Evolutionary conservation across 2,888 invertebrate species (phyloP), one percentile per base, ranked within the genome.

Genomic region (Cephus rjabovi): DNA sequence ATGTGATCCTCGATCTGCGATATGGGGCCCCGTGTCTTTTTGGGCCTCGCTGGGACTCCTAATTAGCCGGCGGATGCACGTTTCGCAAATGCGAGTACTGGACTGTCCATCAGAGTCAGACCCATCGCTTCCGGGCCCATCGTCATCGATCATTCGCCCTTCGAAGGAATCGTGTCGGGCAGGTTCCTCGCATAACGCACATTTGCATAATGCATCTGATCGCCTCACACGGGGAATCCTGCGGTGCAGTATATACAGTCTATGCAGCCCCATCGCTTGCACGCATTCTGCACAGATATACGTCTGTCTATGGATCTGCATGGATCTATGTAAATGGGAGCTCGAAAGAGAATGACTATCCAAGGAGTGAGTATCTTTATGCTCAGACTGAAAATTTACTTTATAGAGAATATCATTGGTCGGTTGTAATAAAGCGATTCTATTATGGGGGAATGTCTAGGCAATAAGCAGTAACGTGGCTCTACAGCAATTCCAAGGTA

Each of bases 401-500:
- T 56, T 40, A 80, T 77, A 31, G 33, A 69, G 69, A 77, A 77
- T 78, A 75, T 80, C 81, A 80, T 84, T 81, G 75, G 35, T 73
- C 31, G 30, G 77, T 70, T 71, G 56, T 79, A 83, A 83, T 82
- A 82, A 83, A 83, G 81, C 82, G 81, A 81, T 86, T 83, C 81
- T 78, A 82, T 83, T 83, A 82, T 79, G 56, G 75, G 35, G 76
- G 79, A 84, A 84, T 80, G 76, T 75, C 80, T 78, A 78, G 80
- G 81, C 82, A 81, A 86, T 86, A 84, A 85, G 84, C 83, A 83
- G 80, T 86, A 83, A 83, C 80, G 81, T 78, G 79, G 74, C 78
- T 76, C 74, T 40, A 31, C 69, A 37, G 78, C 75, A 80, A 81
- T 78, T 76, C 73, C 74, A 74, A 73, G 56, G 23, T 56, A 56